Evolutionary conservation across 2,113 vertebrate genomes (phyloP).

Genomic region (Scomber colias): DNA sequence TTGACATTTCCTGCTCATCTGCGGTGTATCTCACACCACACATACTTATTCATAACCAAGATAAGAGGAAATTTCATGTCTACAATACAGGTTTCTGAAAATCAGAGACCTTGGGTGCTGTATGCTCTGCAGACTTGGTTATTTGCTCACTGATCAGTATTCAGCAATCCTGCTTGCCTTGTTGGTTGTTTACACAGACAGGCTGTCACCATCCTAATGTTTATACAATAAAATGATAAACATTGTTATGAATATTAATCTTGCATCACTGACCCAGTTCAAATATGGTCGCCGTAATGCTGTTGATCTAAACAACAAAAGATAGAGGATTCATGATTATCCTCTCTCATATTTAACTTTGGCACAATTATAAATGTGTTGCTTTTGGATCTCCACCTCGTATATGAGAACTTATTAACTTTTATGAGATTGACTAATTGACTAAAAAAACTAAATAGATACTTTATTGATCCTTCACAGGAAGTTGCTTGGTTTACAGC

Average conservation of each 20-base stretch:
- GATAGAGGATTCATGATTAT: slow-evolving; percentile 13
- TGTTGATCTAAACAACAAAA: slow-evolving; percentile 23
- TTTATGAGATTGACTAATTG: too few relatives aligned
- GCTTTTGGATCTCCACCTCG: too few relatives aligned
- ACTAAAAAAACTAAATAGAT: too few relatives aligned
- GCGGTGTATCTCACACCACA: slow-evolving; percentile 5
- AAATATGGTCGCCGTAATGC: slow-evolving; percentile 41
- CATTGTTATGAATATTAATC: slow-evolving; percentile 70
- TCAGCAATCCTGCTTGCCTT: slow-evolving; percentile 50
- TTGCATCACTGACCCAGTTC: slow-evolving; percentile 51
- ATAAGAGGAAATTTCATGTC: slow-evolving; percentile 39
- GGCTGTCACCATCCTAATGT: slow-evolving; percentile 63
- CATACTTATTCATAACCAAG: slow-evolving; percentile 35
- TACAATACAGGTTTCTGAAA: slow-evolving; percentile 7
- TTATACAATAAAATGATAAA: slow-evolving; percentile 68
- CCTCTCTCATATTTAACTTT: slow-evolving; percentile 4
- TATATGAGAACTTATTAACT: too few relatives aligned
- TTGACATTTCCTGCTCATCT: slow-evolving; percentile 31
- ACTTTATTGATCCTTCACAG: too few relatives aligned
- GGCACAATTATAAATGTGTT: background rate
- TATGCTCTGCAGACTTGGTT: slow-evolving; percentile 10
- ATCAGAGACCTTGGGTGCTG: slow-evolving; percentile 65
- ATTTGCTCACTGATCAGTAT: slow-evolving; percentile 69
- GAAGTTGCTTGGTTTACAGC: too few relatives aligned
- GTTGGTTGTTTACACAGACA: slow-evolving; percentile 76